Evolutionary conservation across 2,113 vertebrate genomes (phyloP), one percentile per base, ranked within the genome.

Genomic region (Meriones unguiculatus): DNA sequence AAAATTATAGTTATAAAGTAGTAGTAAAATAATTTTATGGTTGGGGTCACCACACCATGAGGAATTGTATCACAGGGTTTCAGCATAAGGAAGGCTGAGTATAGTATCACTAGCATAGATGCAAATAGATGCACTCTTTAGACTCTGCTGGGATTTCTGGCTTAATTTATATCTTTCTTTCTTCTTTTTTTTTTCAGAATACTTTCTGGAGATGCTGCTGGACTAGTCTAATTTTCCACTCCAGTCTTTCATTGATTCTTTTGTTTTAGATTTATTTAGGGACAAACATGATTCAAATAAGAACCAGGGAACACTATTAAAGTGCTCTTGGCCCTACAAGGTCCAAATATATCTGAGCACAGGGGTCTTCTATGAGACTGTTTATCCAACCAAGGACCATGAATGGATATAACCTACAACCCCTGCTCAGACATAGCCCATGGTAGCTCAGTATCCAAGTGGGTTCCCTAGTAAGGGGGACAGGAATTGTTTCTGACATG

Each of bases 261-360:
- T 90, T 96, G 46, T 90, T 95, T 97, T 38, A 80, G 75, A 32
- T 70, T 94, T 62, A 50, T 87, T 96, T 62, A 75, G 62, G 89
- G 64, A 94, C 88, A 30, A 92, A 76, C 52, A 90, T 92, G 62
- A 95, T 87, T 97, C 69, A 89, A 91, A 87, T 59, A 57, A 69
- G 86, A 89, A 69, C 81, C 14, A 8, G 24, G 75, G 57, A 73
- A 15, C 84, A 95, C 72, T 94, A 87, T 89, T 94, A 93, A 94
- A 94, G 75, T 91, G 28, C 41, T 93, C 54, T 75, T 89, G 69
- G 87, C 46, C 46, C 46, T 5, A 46, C 46, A 46, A 46, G 46
- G 46, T 46, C 46, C 46, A 46, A 46, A 46, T 46, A 46, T 46
- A 46, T 46, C 46, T 5, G 46, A 46, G 46, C 46, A 46, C 46